Evolutionary conservation across 1,140 invertebrate species (phyloP).

Genomic region (Frieseomelitta varia): DNA sequence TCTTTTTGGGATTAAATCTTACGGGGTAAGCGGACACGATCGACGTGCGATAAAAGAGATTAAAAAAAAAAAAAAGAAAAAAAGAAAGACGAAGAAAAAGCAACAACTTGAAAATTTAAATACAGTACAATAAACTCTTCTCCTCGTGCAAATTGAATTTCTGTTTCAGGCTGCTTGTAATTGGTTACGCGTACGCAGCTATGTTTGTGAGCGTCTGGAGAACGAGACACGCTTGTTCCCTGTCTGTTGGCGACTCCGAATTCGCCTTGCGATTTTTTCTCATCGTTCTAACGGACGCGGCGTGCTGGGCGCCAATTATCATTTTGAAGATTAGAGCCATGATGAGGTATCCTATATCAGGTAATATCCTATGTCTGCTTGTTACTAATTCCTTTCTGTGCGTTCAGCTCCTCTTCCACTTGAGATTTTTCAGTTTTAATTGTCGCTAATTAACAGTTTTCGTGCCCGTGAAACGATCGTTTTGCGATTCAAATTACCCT

Average conservation of each 20-base stretch:
- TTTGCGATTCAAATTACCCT: background rate
- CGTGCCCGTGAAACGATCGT: background rate
- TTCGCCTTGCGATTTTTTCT: slow-evolving; percentile 89
- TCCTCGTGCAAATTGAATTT: slow-evolving; percentile 46
- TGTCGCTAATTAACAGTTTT: background rate
- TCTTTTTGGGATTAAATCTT: slow-evolving; percentile 88
- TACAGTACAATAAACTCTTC: background rate
- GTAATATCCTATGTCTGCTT: slow-evolving; percentile 62
- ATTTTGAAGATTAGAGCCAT: slow-evolving; percentile 86
- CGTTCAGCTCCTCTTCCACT: background rate
- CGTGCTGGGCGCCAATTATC: slow-evolving; percentile 90
- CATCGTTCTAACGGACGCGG: slow-evolving; percentile 88
- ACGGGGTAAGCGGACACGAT: slow-evolving; percentile 78
- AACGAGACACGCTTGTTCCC: slow-evolving; percentile 84
- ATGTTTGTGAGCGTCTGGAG: slow-evolving; percentile 86
- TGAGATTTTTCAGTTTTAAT: background rate
- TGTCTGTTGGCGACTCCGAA: slow-evolving; percentile 85
- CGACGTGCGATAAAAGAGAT: no score
- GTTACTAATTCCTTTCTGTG: background rate
- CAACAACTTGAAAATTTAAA: background rate
- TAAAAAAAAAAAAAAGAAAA: no score
- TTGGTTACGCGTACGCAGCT: slow-evolving; percentile 85
- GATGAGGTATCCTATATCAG: slow-evolving; percentile 76
- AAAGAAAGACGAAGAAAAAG: background rate
- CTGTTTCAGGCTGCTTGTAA: slow-evolving; percentile 83